phyloP scores from a whole-genome alignment of 23 tunicate species.

The Halocynthia roretzi region DNA sequence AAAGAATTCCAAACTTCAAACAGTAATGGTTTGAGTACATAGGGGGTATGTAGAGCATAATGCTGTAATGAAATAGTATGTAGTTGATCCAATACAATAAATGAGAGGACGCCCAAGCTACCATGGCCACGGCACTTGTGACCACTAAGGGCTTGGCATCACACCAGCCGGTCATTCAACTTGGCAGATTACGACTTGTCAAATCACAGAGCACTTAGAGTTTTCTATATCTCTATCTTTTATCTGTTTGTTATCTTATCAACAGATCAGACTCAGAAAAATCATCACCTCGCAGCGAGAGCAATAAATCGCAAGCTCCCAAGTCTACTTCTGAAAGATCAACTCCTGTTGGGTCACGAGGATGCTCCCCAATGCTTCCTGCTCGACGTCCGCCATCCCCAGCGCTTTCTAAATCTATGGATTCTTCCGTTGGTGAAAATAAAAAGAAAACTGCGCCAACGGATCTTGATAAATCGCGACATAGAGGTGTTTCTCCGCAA shows the following conservation, averaged over 20 bases:
- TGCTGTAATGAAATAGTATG: no score
- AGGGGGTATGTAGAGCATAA: no score
- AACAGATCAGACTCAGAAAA: neutral
- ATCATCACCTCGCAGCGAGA: neutral
- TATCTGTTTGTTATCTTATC: neutral
- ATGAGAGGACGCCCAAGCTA: no score
- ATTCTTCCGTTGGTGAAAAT: neutral
- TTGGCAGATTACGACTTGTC: no score
- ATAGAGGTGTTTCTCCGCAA: conserved; percentile 3
- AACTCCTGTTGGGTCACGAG: neutral
- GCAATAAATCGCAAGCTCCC: neutral
- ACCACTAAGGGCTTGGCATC: no score
- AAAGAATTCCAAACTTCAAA: no score
- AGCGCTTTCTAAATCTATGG: neutral
- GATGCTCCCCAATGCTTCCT: neutral
- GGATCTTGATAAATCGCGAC: neutral
- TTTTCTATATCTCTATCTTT: no score
- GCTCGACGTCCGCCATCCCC: neutral
- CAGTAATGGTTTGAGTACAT: no score
- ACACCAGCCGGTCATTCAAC: no score
- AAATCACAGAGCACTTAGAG: no score
- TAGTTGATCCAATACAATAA: no score
- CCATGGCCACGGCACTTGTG: no score
- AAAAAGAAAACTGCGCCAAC: conserved; percentile 3
- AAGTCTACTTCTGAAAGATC: neutral